phyloP scores from a whole-genome alignment of 2,113 vertebrate genomes.

The Nothobranchius kuhntae region DNA sequence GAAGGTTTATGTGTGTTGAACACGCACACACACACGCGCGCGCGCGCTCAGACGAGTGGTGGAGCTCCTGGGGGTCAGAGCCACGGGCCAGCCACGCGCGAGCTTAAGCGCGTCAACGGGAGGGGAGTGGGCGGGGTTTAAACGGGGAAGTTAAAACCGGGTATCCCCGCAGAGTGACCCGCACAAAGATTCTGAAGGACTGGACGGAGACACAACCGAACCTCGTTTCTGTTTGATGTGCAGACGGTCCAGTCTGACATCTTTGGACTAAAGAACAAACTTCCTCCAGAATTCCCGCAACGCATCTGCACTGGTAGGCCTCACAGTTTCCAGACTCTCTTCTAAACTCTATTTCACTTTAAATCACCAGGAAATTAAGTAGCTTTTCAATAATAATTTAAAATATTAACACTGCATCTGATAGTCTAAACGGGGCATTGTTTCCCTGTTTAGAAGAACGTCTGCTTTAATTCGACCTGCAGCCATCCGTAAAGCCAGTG shows the following conservation, averaged over 20 bases:
- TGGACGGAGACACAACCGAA: neutral
- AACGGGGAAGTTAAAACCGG: slow-evolving; percentile 65
- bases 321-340: neutral
- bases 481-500: slow-evolving; percentile 49
- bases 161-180: slow-evolving; percentile 53
- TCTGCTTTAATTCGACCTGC: slow-evolving; percentile 53
- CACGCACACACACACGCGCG: neutral
- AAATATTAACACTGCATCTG: neutral
- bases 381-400: neutral
- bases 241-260: slow-evolving; percentile 18
- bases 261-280: slow-evolving; percentile 17
- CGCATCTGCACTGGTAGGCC: slow-evolving; percentile 45
- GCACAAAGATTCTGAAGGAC: slow-evolving; percentile 34
- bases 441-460: slow-evolving; percentile 25
- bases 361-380: neutral
- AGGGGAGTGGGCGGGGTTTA: slow-evolving; percentile 57
- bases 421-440: neutral
- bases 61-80: slow-evolving; percentile 43
- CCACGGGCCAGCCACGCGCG: slow-evolving; percentile 81
- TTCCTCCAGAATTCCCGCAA: slow-evolving; percentile 16
- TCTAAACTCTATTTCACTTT: neutral
- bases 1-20: slow-evolving; percentile 11
- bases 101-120: slow-evolving; percentile 33
- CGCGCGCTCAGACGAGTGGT: neutral
- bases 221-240: slow-evolving; percentile 11